phyloP scores from a whole-genome alignment of 1,140 invertebrate genomes.

The Drosophila kohkoa region DNA sequence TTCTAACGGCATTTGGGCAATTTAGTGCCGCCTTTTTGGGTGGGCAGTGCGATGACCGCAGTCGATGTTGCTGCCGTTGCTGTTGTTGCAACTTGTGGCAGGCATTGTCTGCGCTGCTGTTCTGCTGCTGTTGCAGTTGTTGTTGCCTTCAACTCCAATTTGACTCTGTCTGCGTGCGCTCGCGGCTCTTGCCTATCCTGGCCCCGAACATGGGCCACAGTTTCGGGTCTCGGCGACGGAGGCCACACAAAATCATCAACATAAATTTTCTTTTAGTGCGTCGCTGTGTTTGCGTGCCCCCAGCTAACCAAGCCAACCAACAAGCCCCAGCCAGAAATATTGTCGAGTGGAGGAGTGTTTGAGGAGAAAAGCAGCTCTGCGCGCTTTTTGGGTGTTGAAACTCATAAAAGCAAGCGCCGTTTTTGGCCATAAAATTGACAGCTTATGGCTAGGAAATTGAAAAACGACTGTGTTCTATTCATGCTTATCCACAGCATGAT shows the following conservation, averaged over 20 bases:
- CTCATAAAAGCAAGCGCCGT: slow-evolving; percentile 74
- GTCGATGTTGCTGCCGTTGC: slow-evolving; percentile 25
- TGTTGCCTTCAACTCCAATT: slow-evolving; percentile 53
- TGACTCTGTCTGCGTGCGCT: slow-evolving; percentile 64
- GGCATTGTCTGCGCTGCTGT: slow-evolving; percentile 56
- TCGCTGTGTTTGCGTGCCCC: slow-evolving; percentile 34
- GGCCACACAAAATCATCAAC: slow-evolving; percentile 79
- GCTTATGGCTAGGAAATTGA: slow-evolving; percentile 77
- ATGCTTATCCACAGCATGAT: slow-evolving; percentile 46
- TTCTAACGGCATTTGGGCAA: slow-evolving; percentile 82
- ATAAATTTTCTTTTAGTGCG: slow-evolving; percentile 80
- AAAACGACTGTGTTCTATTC: slow-evolving; percentile 51
- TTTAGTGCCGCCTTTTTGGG: slow-evolving; percentile 82
- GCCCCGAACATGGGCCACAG: slow-evolving; percentile 50
- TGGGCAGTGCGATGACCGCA: slow-evolving; percentile 76
- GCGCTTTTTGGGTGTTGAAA: slow-evolving; percentile 70
- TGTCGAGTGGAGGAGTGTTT: background rate
- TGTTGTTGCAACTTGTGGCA: slow-evolving; percentile 22
- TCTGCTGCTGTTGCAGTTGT: background rate
- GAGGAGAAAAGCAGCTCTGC: slow-evolving; percentile 8
- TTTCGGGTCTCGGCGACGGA: slow-evolving; percentile 4
- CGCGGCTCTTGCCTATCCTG: slow-evolving; percentile 32
- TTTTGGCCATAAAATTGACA: slow-evolving; percentile 81
- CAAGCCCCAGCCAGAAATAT: background rate
- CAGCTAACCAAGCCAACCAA: background rate